These are phyloP conservation scores for Echinarachnius parma DNA, from an alignment of 53 echinoderm and acorn worm species.

Conservation along the genomic window DNA sequence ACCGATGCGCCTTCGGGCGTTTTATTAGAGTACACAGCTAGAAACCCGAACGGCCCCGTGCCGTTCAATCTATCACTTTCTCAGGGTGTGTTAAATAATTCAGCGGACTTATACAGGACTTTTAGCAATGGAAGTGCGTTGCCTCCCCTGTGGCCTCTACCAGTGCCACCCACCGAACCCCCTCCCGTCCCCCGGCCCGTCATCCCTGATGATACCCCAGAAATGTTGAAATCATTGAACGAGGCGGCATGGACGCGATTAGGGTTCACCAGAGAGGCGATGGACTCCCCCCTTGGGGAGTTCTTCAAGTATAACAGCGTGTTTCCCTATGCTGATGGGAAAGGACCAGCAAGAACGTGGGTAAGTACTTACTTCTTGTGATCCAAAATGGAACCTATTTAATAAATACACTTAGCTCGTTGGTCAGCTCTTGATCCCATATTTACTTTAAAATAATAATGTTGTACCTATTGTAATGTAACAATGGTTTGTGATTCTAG, in stretches of 20 bases:
- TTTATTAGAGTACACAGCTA: slow-evolving; percentile 40
- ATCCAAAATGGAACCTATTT: no score
- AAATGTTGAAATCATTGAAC: slow-evolving; percentile 15
- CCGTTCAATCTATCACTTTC: slow-evolving; percentile 29
- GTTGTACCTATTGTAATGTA: no score
- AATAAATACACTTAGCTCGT: no score
- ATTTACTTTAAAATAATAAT: no score
- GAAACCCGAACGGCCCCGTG: neutral
- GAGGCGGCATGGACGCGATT: slow-evolving; percentile 41
- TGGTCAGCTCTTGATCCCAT: no score
- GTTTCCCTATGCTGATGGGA: slow-evolving; percentile 50
- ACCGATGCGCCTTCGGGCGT: slow-evolving; percentile 29
- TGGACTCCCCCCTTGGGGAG: slow-evolving; percentile 68
- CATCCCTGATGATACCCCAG: slow-evolving; percentile 28
- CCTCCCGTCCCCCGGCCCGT: neutral
- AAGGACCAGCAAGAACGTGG: slow-evolving; percentile 63
- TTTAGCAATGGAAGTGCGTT: slow-evolving; percentile 32
- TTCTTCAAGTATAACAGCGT: slow-evolving; percentile 71
- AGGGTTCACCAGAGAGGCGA: slow-evolving; percentile 43
- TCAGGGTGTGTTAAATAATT: slow-evolving; percentile 45
- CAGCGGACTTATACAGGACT: slow-evolving; percentile 29
- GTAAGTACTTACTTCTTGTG: no score
- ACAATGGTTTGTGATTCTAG: no score
- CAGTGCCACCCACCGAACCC: neutral
- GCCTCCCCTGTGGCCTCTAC: neutral